Conservation (phyloP, 2,888 invertebrate genomes). For the Drosophila infuscata region DNA sequence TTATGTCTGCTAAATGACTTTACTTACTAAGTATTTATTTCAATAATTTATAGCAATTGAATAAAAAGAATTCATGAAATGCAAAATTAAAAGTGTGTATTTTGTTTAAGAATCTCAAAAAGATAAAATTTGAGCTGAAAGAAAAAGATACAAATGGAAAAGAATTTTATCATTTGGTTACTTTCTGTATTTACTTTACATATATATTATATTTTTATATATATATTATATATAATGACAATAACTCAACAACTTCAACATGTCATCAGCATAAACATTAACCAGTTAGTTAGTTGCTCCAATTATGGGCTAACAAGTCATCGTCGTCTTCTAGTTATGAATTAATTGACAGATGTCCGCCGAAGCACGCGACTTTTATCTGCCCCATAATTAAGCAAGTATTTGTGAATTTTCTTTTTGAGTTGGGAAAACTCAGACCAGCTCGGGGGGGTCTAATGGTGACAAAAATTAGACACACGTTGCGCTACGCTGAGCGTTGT, state of each 20-base stretch:
- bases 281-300: conserved; percentile 40
- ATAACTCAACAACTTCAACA: conserved; percentile 10
- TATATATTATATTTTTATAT: no score
- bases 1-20: conserved; percentile 69
- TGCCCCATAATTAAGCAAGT: conserved; percentile 62
- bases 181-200: background rate
- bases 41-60: conserved; percentile 78
- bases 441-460: conserved; percentile 40
- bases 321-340: conserved; percentile 32
- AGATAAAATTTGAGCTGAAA: background rate
- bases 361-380: conserved; percentile 67
- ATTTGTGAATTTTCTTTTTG: conserved; percentile 56
- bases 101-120: background rate
- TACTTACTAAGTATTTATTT: conserved; percentile 80
- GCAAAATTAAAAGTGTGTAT: conserved; percentile 31
- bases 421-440: conserved; percentile 3
- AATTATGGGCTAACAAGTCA: conserved; percentile 35
- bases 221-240: background rate
- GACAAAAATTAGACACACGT: conserved; percentile 64
- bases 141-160: background rate
- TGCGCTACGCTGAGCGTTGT: conserved; percentile 59
- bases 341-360: conserved; percentile 48
- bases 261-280: conserved; percentile 46
- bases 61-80: conserved; percentile 82
- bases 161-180: background rate